Percentiles rank a stretch among this genome's conserved stretches.
Conservation (phyloP, 2,888 invertebrate genomes). For the Hydriomena furcata region DNA sequence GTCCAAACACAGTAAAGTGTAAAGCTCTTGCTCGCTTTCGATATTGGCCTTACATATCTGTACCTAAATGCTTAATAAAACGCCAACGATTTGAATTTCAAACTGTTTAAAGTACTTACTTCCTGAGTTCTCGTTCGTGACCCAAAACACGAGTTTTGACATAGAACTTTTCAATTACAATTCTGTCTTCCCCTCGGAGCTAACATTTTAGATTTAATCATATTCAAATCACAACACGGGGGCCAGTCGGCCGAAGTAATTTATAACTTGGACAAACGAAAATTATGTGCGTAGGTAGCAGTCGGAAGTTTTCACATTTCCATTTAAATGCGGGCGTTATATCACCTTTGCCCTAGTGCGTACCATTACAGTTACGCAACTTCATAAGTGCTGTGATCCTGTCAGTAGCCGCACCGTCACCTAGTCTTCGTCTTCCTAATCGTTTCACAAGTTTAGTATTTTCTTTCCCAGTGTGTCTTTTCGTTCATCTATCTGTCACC, state of each 20-base stretch:
- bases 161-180: conserved; percentile 39
- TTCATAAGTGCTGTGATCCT: too few species aligned
- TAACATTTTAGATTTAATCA: conserved; percentile 63
- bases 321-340: conserved; percentile 75
- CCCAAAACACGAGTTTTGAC: conserved; percentile 25
- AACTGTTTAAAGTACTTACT: conserved; percentile 22
- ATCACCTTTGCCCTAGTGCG: conserved; percentile 56
- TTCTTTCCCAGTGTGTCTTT: too few species aligned
- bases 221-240: conserved; percentile 60
- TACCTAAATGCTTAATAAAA: neutral
- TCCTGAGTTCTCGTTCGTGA: conserved; percentile 28
- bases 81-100: conserved; percentile 18
- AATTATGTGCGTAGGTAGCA: conserved; percentile 71
- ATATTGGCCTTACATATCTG: neutral
- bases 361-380: conserved; percentile 5
- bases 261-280: conserved; percentile 69
- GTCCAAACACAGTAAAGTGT: neutral
- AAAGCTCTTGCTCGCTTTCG: neutral
- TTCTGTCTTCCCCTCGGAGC: conserved; percentile 37
- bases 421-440: too few species aligned
- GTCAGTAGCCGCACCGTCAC: too few species aligned
- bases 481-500: too few species aligned
- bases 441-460: too few species aligned
- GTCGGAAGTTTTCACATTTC: conserved; percentile 72
- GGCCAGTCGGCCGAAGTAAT: conserved; percentile 52